phyloP scores from a whole-genome alignment of 2,113 vertebrate species.

The Poeciliopsis turrubarensis region DNA sequence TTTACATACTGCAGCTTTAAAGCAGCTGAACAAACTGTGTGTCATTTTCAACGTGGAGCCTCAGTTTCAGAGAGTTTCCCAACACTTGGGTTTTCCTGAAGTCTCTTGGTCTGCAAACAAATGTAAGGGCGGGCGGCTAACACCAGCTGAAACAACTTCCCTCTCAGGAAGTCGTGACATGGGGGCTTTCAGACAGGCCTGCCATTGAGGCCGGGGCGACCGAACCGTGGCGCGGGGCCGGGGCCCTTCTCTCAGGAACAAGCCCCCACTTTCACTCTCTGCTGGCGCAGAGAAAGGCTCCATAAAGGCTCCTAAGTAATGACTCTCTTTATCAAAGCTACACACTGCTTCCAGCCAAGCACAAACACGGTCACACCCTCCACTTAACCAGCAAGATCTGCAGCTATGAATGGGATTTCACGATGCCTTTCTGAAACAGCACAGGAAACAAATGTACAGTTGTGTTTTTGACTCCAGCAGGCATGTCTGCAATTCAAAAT shows the following conservation, averaged over 20 bases:
- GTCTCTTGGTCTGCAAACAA: constrained; percentile 1
- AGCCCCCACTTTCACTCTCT: constrained; percentile 52
- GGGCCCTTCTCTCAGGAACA: constrained; percentile 50
- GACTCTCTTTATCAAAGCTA: constrained; percentile 56
- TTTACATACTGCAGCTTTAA: background rate
- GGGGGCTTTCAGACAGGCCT: constrained; percentile 52
- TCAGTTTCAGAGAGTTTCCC: constrained; percentile 9
- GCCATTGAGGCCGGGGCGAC: constrained; percentile 54
- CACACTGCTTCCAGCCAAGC: constrained; percentile 38
- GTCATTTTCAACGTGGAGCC: background rate
- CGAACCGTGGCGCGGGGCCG: constrained; percentile 1
- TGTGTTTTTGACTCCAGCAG: background rate
- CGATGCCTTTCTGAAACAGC: background rate
- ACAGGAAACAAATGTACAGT: background rate
- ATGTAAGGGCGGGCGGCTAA: constrained; percentile 16
- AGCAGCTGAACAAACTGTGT: background rate
- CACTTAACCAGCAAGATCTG: constrained; percentile 18
- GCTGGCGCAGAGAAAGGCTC: constrained; percentile 60
- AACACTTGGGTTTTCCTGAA: constrained; percentile 5
- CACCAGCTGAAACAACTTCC: constrained; percentile 72
- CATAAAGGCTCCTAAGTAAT: constrained; percentile 59
- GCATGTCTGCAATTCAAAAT: background rate
- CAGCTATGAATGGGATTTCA: constrained; percentile 37
- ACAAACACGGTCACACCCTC: constrained; percentile 67
- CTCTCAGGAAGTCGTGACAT: constrained; percentile 65